Conservation (phyloP, 2,113 vertebrate genomes). For the Mormyrus iriodes region DNA sequence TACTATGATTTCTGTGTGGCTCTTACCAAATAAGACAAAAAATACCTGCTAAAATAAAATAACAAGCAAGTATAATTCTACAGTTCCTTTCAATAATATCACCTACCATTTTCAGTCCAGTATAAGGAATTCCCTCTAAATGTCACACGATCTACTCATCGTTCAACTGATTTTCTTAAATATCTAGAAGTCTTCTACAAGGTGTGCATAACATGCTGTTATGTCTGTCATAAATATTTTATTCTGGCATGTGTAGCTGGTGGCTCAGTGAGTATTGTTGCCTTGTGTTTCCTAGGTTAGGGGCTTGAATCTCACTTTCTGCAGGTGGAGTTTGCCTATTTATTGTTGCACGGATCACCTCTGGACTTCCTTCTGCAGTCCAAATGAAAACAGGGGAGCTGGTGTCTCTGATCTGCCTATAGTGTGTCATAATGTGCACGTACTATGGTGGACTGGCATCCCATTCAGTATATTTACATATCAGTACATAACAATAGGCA, state of each 20-base stretch:
- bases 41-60: background rate
- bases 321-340: background rate
- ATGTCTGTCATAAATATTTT: background rate
- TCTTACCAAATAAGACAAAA: background rate
- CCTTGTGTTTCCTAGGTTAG: background rate
- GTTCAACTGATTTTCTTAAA: background rate
- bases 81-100: background rate
- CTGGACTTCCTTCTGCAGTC: background rate
- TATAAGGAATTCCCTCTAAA: background rate
- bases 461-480: background rate
- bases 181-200: background rate
- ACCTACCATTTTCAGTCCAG: background rate
- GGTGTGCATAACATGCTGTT: background rate
- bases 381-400: background rate
- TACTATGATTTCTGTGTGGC: background rate
- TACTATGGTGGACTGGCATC: background rate
- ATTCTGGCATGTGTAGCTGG: background rate
- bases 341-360: background rate
- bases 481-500: background rate
- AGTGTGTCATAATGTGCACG: background rate
- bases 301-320: background rate
- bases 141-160: background rate
- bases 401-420: background rate
- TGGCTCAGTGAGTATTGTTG: background rate
- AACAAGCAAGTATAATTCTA: background rate